Evolutionary conservation across 37 sponge, comb jelly and placozoan genomes (phyloP).

Genomic region (Axinella damicornis): DNA sequence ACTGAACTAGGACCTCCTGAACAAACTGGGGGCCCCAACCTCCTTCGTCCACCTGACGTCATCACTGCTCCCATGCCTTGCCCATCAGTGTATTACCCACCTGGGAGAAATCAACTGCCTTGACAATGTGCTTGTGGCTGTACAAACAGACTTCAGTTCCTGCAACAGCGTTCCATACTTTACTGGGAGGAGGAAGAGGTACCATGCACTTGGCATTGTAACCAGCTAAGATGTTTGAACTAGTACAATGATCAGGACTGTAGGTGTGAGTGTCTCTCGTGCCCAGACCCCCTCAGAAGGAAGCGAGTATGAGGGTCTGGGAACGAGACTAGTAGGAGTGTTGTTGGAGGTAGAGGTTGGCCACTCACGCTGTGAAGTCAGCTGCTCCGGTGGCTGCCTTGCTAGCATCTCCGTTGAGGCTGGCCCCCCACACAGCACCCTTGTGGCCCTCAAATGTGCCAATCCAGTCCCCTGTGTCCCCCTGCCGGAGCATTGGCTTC

Average conservation of each 20-base stretch:
- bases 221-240: too few species aligned
- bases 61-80: too few species aligned
- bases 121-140: constrained; percentile 89
- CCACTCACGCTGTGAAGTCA: constrained; percentile 94
- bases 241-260: too few species aligned
- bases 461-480: constrained; percentile 99
- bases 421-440: constrained; percentile 98
- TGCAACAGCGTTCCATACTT: constrained; percentile 85
- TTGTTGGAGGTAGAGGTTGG: background rate
- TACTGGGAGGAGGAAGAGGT: constrained; percentile 47
- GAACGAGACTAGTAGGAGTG: background rate
- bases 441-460: constrained; percentile 99
- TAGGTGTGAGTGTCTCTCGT: too few species aligned
- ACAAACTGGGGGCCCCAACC: too few species aligned
- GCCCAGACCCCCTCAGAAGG: background rate
- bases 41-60: too few species aligned
- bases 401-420: constrained; percentile 80
- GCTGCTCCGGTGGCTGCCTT: constrained; percentile 96
- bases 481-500: constrained; percentile 89
- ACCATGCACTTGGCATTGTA: background rate
- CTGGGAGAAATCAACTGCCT: constrained; percentile 84
- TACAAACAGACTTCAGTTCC: constrained; percentile 71
- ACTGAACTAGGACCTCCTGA: too few species aligned
- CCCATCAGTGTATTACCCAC: constrained; percentile 37
- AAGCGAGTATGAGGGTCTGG: background rate